Conservation (phyloP, 2,888 invertebrate species). For the Cantharis nigra region DNA sequence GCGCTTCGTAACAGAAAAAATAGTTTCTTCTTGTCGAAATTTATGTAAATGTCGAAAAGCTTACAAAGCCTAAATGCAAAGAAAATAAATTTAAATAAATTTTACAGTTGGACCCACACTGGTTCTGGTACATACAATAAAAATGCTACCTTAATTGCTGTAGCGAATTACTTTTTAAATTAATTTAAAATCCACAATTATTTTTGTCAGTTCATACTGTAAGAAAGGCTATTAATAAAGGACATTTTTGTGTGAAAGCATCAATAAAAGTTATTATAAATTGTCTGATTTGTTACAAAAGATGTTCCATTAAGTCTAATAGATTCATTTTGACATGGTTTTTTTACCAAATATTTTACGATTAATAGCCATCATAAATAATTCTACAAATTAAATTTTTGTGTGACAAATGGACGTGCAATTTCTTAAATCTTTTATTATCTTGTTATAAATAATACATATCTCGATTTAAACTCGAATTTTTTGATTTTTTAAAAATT, state of each 20-base stretch:
- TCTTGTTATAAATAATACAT: too few species aligned
- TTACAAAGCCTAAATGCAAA: not conserved
- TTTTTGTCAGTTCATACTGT: not conserved
- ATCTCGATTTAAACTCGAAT: not conserved
- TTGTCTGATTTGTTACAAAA: not conserved
- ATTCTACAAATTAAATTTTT: not conserved
- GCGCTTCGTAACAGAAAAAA: not conserved
- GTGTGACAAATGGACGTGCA: not conserved
- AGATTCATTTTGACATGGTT: not conserved
- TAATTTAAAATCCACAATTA: not conserved
- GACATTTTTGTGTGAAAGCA: not conserved
- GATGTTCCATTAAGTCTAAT: not conserved
- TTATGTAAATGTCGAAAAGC: constrained; percentile 11
- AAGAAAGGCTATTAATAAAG: not conserved
- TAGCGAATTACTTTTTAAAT: not conserved
- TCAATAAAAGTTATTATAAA: not conserved
- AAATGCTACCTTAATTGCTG: not conserved
- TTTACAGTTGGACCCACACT: not conserved
- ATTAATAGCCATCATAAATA: not conserved
- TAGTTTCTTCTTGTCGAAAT: not conserved
- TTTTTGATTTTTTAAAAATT: too few species aligned
- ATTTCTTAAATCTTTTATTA: not conserved
- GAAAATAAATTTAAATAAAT: not conserved
- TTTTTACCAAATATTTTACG: not conserved
- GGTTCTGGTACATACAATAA: not conserved